Percentiles rank a stretch among this genome's conserved stretches.
Evolutionary conservation across 2,888 invertebrate genomes (phyloP).

Genomic region (Acrobasis repandana): DNA sequence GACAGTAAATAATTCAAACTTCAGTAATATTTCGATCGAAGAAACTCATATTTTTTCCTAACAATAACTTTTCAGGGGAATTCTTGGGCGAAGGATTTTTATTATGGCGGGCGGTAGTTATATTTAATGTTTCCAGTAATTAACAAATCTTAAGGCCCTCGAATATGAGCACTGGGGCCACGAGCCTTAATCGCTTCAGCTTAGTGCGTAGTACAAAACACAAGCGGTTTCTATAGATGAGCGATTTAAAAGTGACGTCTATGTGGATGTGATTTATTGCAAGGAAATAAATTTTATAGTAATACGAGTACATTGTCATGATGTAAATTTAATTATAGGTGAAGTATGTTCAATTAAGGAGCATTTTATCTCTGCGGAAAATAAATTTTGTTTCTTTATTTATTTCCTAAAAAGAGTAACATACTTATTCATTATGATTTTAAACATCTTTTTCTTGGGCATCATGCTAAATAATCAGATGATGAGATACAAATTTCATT

Average conservation of each 20-base stretch:
- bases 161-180: slow-evolving; percentile 63
- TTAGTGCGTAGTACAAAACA: slow-evolving; percentile 30
- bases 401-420: too few species aligned
- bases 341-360: too few species aligned
- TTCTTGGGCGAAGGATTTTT: slow-evolving; percentile 51
- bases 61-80: slow-evolving; percentile 38
- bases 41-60: slow-evolving; percentile 27
- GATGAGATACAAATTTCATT: too few species aligned
- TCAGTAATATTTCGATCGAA: not conserved
- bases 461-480: too few species aligned
- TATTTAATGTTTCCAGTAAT: slow-evolving; percentile 76
- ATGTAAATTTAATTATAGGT: too few species aligned
- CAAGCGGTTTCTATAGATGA: not conserved
- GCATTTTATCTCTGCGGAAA: too few species aligned
- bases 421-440: too few species aligned
- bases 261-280: too few species aligned
- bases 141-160: slow-evolving; percentile 76
- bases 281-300: too few species aligned
- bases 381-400: too few species aligned
- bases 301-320: not conserved
- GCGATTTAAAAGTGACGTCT: not conserved
- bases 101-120: slow-evolving; percentile 66
- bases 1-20: not conserved
- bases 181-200: slow-evolving; percentile 56
- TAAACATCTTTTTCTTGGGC: too few species aligned